Evolutionary conservation across 2,797 vertebrate genomes (phyloP), one percentile per base, ranked within the genome.

Genomic region (Aselliscus stoliczkanus): DNA sequence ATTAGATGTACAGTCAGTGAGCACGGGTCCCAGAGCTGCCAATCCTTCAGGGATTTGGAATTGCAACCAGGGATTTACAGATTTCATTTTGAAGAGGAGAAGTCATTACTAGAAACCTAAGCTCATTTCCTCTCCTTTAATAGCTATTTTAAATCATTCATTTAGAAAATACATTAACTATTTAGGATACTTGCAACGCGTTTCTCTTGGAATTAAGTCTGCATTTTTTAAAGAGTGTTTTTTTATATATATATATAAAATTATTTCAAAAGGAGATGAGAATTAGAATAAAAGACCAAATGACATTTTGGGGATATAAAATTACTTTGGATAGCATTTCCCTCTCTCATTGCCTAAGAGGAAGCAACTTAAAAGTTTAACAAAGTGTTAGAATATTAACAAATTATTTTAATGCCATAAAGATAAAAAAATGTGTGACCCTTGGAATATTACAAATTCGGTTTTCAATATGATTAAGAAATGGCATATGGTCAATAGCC

Each of bases 41-140:
- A 96, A 96, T 98, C 98, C 98, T 98, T 98, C 97, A 96, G 98
- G 98, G 98, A 98, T 98, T 98, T 98, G 98, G 98, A 98, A 98
- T 98, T 98, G 98, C 98, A 98, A 98, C 98, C 98, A 96, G 98
- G 98, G 98, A 98, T 98, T 99, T 98, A 98, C 98, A 98, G 98
- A 98, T 98, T 99, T 98, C 98, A 98, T 98, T 98, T 98, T 98
- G 98, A 98, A 98, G 98, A 98, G 98, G 98, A 98, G 98, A 99
- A 99, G 98, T 99, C 98, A 99, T 99, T 98, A 99, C 98, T 98
- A 98, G 98, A 98, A 99, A 98, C 97, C 98, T 98, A 98, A 98
- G 98, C 98, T 99, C 98, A 98, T 98, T 98, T 98, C 98, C 98
- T 98, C 97, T 98, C 96, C 97, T 98, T 98, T 98, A 99, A 98